Conservation (phyloP, 2,888 invertebrate species). For the Euzophera pinguis region DNA sequence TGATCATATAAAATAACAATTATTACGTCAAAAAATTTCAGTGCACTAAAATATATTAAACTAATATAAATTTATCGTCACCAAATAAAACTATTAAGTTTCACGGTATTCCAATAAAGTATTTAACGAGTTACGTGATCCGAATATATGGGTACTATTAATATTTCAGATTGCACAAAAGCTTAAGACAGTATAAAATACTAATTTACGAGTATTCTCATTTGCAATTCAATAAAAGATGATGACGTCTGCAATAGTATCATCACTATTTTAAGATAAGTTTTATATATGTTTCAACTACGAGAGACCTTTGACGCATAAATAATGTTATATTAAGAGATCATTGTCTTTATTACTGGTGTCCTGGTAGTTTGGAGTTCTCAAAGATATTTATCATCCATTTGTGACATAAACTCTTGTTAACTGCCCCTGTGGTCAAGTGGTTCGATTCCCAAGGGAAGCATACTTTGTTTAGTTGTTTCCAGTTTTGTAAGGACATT, state of each 20-base stretch:
- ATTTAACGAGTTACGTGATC: not conserved
- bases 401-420: not conserved
- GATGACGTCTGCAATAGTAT: not conserved
- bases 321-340: constrained; percentile 29
- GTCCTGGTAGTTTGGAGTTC: constrained; percentile 23
- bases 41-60: not conserved
- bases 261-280: not conserved
- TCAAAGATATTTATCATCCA: not conserved
- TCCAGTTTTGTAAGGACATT: no score
- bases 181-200: constrained; percentile 1
- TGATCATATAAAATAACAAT: not conserved
- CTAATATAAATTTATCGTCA: not conserved
- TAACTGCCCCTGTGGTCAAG: no score
- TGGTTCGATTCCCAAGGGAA: no score
- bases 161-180: not conserved
- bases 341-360: constrained; percentile 38
- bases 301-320: not conserved
- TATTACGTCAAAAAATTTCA: not conserved
- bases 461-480: no score
- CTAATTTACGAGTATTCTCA: constrained; percentile 1
- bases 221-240: not conserved
- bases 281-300: not conserved
- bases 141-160: not conserved
- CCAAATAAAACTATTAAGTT: not conserved
- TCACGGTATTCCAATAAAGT: not conserved